Evolutionary conservation across 1,140 invertebrate genomes (phyloP).

Genomic region (Pissodes strobi): DNA sequence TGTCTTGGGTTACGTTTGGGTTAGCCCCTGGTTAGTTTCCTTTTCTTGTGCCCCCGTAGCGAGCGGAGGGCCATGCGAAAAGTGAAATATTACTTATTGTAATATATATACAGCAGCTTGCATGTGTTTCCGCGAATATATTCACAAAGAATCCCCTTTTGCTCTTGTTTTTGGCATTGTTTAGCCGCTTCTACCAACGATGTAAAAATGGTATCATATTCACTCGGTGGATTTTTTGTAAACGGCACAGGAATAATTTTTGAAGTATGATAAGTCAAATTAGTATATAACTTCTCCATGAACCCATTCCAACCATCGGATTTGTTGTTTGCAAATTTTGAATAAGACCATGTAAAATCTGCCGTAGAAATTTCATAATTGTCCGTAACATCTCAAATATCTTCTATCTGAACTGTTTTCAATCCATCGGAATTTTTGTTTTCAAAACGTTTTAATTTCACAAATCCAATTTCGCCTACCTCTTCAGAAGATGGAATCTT

Average conservation of each 20-base stretch:
- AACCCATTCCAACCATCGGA: not conserved
- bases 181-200: not conserved
- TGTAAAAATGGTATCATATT: conserved; percentile 19
- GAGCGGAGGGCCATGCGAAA: no score
- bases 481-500: conserved; percentile 10
- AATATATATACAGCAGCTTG: no score
- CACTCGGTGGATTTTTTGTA: conserved; percentile 23
- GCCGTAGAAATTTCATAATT: not conserved
- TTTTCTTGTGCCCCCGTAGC: no score
- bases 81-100: no score
- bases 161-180: no score
- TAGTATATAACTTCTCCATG: not conserved
- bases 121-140: no score
- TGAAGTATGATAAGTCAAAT: conserved; percentile 6
- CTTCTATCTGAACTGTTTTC: not conserved
- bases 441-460: conserved; percentile 11
- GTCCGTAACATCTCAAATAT: not conserved
- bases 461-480: conserved; percentile 14
- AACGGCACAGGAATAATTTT: conserved; percentile 21
- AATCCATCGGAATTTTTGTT: conserved; percentile 17
- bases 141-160: no score
- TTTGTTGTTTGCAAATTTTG: conserved; percentile 5
- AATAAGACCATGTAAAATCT: conserved; percentile 6
- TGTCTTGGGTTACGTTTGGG: no score
- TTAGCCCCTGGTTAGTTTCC: no score